A percentile compares a stretch with the other conserved stretches of the same genome.
Evolutionary conservation across 30 jellyfish, hydroid and myxozoan species (phyloP).

Genomic region (Hydractinia echinata): DNA sequence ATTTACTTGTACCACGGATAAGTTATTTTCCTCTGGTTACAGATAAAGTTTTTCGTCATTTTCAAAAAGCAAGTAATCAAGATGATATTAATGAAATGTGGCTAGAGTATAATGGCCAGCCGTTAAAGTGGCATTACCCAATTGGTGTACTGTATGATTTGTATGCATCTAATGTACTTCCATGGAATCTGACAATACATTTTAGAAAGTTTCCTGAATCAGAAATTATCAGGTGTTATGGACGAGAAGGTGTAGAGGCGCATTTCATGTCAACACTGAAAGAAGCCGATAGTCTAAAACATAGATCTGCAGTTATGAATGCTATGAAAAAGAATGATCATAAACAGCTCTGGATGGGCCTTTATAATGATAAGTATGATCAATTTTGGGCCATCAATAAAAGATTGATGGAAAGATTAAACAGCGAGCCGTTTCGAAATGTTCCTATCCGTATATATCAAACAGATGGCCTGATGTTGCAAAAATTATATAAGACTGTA

Average conservation of each 20-base stretch:
- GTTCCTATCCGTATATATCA: slow-evolving; percentile 66
- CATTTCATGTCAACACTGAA: slow-evolving; percentile 87
- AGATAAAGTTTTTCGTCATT: slow-evolving; percentile 92
- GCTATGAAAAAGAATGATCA: slow-evolving; percentile 94
- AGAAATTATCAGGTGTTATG: slow-evolving; percentile 65
- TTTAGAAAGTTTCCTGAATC: slow-evolving; percentile 88
- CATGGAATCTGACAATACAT: slow-evolving; percentile 90
- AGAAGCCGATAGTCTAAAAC: slow-evolving; percentile 96
- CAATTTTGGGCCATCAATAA: slow-evolving; percentile 94
- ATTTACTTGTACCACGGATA: slow-evolving; percentile 90
- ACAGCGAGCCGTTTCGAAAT: slow-evolving; percentile 79
- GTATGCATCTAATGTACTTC: slow-evolving; percentile 65
- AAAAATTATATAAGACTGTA: slow-evolving; percentile 51
- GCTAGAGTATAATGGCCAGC: slow-evolving; percentile 94
- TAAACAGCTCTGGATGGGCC: slow-evolving; percentile 93
- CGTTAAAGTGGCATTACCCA: slow-evolving; percentile 96
- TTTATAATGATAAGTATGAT: slow-evolving; percentile 83
- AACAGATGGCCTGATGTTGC: slow-evolving; percentile 52
- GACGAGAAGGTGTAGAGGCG: slow-evolving; percentile 92
- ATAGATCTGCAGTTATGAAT: slow-evolving; percentile 89
- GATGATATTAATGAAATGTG: slow-evolving; percentile 87
- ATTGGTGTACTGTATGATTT: slow-evolving; percentile 89
- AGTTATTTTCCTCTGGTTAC: slow-evolving; percentile 92
- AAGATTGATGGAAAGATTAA: slow-evolving; percentile 80
- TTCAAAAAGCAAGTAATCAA: slow-evolving; percentile 81